Conservation (phyloP, 2,797 vertebrate genomes). For the Xenentodon cancila region DNA sequence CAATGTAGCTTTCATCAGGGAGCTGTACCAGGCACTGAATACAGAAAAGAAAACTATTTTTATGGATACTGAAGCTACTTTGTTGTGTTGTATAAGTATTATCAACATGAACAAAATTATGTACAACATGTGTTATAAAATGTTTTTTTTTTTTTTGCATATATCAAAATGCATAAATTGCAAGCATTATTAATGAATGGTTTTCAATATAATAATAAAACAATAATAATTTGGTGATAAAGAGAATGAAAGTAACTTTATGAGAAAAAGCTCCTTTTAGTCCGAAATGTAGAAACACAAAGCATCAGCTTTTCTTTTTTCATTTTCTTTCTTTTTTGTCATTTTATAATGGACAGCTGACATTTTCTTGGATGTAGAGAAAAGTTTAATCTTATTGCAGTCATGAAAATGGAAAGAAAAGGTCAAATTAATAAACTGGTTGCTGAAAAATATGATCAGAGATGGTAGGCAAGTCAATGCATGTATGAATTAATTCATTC, state of each 20-base stretch:
- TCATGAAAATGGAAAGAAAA: neutral
- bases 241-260: neutral
- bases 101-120: neutral
- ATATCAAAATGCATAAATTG: neutral
- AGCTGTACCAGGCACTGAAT: conserved; percentile 1
- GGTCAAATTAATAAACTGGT: neutral
- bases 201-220: no score
- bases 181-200: no score
- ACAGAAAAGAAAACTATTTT: neutral
- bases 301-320: neutral
- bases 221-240: neutral
- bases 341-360: conserved; percentile 5
- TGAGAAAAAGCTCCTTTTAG: neutral
- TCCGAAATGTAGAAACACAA: neutral
- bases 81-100: neutral
- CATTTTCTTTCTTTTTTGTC: neutral
- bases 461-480: neutral
- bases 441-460: neutral
- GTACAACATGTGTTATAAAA: neutral
- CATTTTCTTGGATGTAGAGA: neutral
- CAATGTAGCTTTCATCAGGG: neutral
- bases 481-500: no score
- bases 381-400: neutral
- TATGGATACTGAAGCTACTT: neutral
- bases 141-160: neutral